A percentile compares a stretch with the other conserved stretches of the same genome.
Evolutionary conservation across 1,140 invertebrate species (phyloP).

Genomic region (Papilio dardanus): DNA sequence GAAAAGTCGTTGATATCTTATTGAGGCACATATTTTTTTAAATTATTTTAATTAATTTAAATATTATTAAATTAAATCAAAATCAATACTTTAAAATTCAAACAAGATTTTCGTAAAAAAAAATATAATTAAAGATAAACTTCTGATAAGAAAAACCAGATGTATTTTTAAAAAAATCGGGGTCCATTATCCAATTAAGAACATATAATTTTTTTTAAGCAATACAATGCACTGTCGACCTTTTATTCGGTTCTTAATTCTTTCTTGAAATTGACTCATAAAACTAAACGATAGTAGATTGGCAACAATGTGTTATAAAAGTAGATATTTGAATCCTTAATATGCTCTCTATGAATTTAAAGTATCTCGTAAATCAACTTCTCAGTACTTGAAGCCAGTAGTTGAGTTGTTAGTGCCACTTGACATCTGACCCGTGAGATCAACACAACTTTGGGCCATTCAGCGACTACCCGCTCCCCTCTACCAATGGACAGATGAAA

Average conservation of each 20-base stretch:
- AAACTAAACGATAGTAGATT: neutral
- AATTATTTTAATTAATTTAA: too few species aligned
- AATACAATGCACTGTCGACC: neutral
- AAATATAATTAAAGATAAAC: neutral
- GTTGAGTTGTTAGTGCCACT: constrained; percentile 27
- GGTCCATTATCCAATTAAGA: neutral
- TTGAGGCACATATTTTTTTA: too few species aligned
- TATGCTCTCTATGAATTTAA: neutral
- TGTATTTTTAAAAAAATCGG: neutral
- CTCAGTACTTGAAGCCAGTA: constrained; percentile 15
- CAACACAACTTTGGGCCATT: constrained; percentile 29
- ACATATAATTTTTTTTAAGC: neutral
- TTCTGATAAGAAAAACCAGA: neutral
- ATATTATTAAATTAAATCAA: too few species aligned
- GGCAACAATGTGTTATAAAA: neutral
- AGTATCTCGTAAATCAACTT: constrained; percentile 25
- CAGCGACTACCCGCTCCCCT: neutral
- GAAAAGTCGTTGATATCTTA: constrained; percentile 5
- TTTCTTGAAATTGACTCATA: neutral
- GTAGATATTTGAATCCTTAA: neutral
- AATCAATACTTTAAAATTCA: neutral
- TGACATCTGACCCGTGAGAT: constrained; percentile 30
- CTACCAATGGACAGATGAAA: constrained; percentile 21
- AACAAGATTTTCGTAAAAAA: neutral
- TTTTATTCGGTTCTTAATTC: neutral